Conservation (phyloP, 2,888 invertebrate species). For the Cephus pygmeus region DNA sequence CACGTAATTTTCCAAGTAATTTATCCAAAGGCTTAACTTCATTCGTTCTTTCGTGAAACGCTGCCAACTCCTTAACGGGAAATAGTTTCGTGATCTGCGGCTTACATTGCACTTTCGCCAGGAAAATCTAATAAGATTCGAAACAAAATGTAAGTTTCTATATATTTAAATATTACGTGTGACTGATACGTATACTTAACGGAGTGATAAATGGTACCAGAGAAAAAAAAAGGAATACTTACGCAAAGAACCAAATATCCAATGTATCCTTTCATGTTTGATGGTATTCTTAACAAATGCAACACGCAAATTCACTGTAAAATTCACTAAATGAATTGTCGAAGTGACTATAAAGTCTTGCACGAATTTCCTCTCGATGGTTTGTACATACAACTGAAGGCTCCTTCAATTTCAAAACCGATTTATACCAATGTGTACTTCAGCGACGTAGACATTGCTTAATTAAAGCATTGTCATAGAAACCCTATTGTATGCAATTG, state of each 20-base stretch:
- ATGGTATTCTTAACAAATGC: neutral
- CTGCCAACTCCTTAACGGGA: slow-evolving; percentile 46
- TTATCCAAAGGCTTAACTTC: slow-evolving; percentile 49
- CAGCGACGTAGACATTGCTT: slow-evolving; percentile 32
- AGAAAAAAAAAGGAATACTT: slow-evolving; percentile 29
- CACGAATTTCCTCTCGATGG: neutral
- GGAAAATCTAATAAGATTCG: slow-evolving; percentile 37
- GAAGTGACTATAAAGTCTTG: neutral
- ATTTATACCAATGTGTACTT: slow-evolving; percentile 44
- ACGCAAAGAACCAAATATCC: slow-evolving; percentile 43
- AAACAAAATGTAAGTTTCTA: neutral
- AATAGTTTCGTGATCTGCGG: slow-evolving; percentile 52
- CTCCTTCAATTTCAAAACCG: slow-evolving; percentile 45
- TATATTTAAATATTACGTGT: neutral
- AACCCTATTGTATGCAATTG: neutral
- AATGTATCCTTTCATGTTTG: slow-evolving; percentile 35
- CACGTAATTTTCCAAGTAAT: slow-evolving; percentile 51
- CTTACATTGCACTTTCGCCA: slow-evolving; percentile 37
- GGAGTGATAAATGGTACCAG: neutral
- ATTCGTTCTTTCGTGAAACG: slow-evolving; percentile 37
- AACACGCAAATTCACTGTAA: neutral
- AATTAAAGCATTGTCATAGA: neutral
- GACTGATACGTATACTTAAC: neutral
- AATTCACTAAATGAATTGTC: slow-evolving; percentile 16
- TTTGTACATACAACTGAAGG: slow-evolving; percentile 41